Conservation (phyloP, 1,140 invertebrate genomes). For the Ruditapes philippinarum region DNA sequence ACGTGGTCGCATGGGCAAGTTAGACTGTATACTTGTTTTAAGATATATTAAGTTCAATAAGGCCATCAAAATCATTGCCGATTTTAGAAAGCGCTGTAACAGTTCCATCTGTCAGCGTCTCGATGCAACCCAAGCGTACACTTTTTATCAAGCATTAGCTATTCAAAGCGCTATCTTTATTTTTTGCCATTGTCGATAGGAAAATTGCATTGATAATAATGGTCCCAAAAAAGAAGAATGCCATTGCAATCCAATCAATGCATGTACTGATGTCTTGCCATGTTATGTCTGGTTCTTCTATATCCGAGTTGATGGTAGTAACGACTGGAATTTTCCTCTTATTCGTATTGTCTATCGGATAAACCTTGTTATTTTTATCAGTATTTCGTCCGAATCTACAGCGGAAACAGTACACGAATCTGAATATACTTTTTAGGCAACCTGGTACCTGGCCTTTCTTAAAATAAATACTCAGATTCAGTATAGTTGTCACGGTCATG, state of each 20-base stretch:
- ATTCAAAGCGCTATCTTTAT: background rate
- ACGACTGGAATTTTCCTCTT: background rate
- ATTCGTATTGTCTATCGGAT: background rate
- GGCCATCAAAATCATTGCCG: background rate
- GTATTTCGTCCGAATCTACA: background rate
- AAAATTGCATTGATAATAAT: background rate
- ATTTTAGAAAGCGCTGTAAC: too few species aligned
- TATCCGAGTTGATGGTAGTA: background rate
- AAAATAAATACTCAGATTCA: background rate
- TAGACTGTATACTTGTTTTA: too few species aligned
- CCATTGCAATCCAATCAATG: background rate
- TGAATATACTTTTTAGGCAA: background rate
- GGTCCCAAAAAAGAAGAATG: background rate
- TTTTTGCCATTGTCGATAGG: background rate
- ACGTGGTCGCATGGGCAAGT: too few species aligned
- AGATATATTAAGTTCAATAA: too few species aligned
- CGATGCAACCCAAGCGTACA: too few species aligned
- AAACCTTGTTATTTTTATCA: background rate
- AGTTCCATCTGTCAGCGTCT: too few species aligned
- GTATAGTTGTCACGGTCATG: background rate
- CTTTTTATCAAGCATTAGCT: too few species aligned
- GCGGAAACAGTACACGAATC: background rate
- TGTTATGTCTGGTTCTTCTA: background rate
- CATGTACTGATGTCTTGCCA: background rate
- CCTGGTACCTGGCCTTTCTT: background rate